Percentiles rank a stretch among this genome's conserved stretches.
phyloP scores from a whole-genome alignment of 35 echinoderm and acorn worm genomes.

The Apostichopus japonicus region DNA sequence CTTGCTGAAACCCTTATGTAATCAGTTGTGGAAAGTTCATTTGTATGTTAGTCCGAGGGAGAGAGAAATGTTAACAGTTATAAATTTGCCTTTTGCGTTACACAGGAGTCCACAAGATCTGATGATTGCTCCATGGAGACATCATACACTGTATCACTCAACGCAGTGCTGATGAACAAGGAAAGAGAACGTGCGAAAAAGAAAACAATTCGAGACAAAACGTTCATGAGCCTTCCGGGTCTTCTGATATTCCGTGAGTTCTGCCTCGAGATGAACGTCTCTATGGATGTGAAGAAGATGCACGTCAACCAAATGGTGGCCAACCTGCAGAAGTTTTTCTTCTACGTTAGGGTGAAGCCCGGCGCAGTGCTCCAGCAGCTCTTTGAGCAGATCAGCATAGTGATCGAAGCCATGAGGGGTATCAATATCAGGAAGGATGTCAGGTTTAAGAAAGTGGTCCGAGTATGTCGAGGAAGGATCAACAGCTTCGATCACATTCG shows the following conservation, averaged over 20 bases:
- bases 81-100: background rate
- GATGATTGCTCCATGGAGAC: background rate
- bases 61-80: background rate
- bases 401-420: conserved; percentile 10
- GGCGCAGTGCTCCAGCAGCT: conserved; percentile 26
- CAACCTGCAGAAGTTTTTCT: conserved; percentile 56
- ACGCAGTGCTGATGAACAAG: background rate
- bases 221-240: conserved; percentile 17
- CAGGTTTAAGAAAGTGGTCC: conserved; percentile 46
- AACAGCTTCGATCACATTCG: conserved; percentile 44
- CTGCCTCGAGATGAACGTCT: conserved; percentile 36
- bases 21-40: too few species aligned
- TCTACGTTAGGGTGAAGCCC: conserved; percentile 40
- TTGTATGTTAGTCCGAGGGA: background rate
- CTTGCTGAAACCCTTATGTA: too few species aligned
- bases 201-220: conserved; percentile 32
- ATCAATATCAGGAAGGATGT: conserved; percentile 22
- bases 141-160: background rate
- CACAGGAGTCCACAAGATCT: background rate
- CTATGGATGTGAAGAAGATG: conserved; percentile 49
- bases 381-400: conserved; percentile 39
- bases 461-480: conserved; percentile 17
- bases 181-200: background rate
- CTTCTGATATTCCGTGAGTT: conserved; percentile 21
- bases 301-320: background rate